A percentile compares a stretch with the other conserved stretches of the same genome.
These are phyloP conservation scores for Telmatherina bonti DNA, from an alignment of 2,797 vertebrate species.

Conservation along the genomic window DNA sequence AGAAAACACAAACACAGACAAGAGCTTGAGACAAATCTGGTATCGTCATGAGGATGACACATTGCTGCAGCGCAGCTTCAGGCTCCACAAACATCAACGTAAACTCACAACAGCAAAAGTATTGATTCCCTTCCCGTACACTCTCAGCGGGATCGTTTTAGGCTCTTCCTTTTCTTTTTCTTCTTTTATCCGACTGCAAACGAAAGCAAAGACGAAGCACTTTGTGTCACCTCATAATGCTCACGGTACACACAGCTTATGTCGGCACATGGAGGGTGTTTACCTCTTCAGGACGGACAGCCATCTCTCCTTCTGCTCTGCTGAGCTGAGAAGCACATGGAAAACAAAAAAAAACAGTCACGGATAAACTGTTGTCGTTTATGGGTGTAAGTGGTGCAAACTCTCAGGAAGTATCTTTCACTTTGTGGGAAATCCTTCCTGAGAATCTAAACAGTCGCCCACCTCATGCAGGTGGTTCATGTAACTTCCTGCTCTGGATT, in stretches of 20 bases:
- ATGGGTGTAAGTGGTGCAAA: no score
- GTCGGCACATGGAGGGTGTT: constrained; percentile 16
- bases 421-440: no score
- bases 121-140: constrained; percentile 92
- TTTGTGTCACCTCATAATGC: not conserved
- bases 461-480: no score
- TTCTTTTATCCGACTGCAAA: constrained; percentile 88
- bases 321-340: constrained; percentile 79
- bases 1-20: not conserved
- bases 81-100: not conserved
- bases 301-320: constrained; percentile 88
- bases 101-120: constrained; percentile 90
- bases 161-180: constrained; percentile 93
- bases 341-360: not conserved
- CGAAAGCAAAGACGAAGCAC: not conserved
- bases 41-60: no score
- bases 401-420: no score
- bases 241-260: not conserved
- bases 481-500: no score
- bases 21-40: not conserved
- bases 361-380: not conserved
- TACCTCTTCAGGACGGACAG: constrained; percentile 86
- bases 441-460: no score
- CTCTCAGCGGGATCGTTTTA: constrained; percentile 93
- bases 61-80: not conserved